Evolutionary conservation across 2,113 vertebrate genomes (phyloP).

Genomic region (Vicugna pacos): DNA sequence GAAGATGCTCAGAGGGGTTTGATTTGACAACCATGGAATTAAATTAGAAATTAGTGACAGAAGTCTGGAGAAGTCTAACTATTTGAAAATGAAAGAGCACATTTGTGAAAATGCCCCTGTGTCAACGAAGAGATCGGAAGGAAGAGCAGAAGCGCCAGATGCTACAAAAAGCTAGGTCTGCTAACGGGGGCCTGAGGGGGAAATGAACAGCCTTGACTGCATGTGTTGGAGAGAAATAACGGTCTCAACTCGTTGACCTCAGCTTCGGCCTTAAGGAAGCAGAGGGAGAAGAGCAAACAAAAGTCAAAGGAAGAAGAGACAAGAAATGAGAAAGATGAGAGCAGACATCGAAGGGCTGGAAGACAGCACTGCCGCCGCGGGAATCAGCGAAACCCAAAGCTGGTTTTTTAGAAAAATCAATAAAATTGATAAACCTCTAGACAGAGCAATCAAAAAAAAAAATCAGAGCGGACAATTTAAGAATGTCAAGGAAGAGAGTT

Average conservation of each 20-base stretch:
- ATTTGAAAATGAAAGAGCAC: not conserved
- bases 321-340: conserved; percentile 37
- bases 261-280: not conserved
- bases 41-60: not conserved
- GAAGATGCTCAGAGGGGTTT: not conserved
- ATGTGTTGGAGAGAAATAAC: too few species aligned
- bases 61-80: not conserved
- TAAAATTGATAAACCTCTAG: conserved; percentile 57
- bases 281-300: not conserved
- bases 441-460: conserved; percentile 39
- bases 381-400: conserved; percentile 39
- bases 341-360: not conserved
- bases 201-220: accelerated
- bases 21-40: not conserved
- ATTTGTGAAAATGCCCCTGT: not conserved
- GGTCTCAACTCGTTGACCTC: not conserved
- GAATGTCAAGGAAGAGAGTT: conserved; percentile 36
- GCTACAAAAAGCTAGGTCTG: too few species aligned
- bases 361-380: not conserved
- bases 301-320: not conserved
- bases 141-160: not conserved
- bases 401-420: conserved; percentile 31
- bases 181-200: accelerated
- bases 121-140: not conserved
- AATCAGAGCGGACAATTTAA: conserved; percentile 22